These are phyloP conservation scores for Chironomus tepperi DNA, from an alignment of 1,140 invertebrate genomes.

Conservation along the genomic window DNA sequence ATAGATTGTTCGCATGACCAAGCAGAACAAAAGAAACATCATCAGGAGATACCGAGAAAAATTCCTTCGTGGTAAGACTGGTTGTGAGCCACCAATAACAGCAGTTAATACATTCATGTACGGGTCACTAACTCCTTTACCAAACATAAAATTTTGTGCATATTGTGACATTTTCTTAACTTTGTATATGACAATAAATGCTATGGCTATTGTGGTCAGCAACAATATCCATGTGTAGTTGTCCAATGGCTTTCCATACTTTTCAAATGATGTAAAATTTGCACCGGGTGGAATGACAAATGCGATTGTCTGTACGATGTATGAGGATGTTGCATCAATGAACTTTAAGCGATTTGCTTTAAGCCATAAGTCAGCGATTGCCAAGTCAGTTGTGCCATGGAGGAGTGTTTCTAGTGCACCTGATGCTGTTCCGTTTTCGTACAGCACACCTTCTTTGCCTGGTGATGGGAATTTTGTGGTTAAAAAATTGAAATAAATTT, in stretches of 20 bases:
- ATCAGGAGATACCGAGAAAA: background rate
- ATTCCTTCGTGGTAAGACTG: background rate
- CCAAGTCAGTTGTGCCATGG: background rate
- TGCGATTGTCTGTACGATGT: background rate
- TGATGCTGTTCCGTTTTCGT: background rate
- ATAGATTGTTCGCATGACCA: background rate
- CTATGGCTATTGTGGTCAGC: background rate
- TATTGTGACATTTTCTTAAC: background rate
- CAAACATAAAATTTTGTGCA: background rate
- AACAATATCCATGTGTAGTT: background rate
- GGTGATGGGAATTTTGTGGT: too few species aligned
- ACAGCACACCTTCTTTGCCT: background rate
- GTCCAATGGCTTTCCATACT: background rate
- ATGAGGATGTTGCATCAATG: background rate
- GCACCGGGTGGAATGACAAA: slow-evolving; percentile 4
- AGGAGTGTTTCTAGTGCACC: background rate
- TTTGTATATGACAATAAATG: background rate
- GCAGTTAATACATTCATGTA: background rate
- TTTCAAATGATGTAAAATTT: background rate
- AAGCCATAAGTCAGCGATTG: background rate
- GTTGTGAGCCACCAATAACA: background rate
- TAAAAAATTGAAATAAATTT: too few species aligned
- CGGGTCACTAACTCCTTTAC: background rate
- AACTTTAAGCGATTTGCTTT: background rate
- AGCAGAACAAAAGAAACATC: background rate